phyloP scores from a whole-genome alignment of 37 sponge, comb jelly and placozoan genomes.

The Aplysina aerophoba region DNA sequence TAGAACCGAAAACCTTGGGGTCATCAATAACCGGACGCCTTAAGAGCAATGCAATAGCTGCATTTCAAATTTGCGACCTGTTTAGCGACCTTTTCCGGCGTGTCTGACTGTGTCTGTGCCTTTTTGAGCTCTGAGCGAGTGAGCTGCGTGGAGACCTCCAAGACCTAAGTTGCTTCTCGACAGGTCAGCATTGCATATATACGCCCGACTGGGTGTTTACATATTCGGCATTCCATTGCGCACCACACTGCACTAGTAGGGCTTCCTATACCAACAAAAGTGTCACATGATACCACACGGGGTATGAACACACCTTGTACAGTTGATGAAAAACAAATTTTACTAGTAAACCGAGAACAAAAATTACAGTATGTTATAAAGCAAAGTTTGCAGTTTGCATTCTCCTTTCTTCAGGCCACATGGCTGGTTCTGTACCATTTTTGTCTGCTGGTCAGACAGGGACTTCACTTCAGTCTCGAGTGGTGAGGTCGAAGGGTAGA shows the following conservation, averaged over 20 bases:
- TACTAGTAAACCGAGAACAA: no score
- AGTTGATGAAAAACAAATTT: no score
- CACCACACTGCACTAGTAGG: constrained; percentile 8
- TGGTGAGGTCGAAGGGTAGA: not conserved
- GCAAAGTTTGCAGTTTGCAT: no score
- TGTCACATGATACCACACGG: no score
- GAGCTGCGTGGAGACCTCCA: not conserved
- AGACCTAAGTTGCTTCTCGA: not conserved
- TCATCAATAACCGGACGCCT: constrained; percentile 13
- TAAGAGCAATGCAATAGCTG: not conserved
- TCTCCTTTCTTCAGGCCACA: no score
- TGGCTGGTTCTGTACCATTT: no score
- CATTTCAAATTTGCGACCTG: constrained; percentile 29
- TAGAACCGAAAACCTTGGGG: constrained; percentile 26
- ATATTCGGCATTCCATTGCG: not conserved
- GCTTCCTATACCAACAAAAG: constrained; percentile 7
- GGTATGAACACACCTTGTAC: no score
- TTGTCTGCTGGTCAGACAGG: no score
- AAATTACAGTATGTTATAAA: no score
- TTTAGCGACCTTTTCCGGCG: constrained; percentile 19
- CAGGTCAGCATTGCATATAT: not conserved
- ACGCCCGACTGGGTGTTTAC: not conserved
- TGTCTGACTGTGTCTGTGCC: not conserved
- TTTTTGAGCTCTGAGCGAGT: constrained; percentile 23
- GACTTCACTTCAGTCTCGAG: constrained; percentile 24